phyloP scores from a whole-genome alignment of 2,113 vertebrate species.

The Oxyruncus cristatus region DNA sequence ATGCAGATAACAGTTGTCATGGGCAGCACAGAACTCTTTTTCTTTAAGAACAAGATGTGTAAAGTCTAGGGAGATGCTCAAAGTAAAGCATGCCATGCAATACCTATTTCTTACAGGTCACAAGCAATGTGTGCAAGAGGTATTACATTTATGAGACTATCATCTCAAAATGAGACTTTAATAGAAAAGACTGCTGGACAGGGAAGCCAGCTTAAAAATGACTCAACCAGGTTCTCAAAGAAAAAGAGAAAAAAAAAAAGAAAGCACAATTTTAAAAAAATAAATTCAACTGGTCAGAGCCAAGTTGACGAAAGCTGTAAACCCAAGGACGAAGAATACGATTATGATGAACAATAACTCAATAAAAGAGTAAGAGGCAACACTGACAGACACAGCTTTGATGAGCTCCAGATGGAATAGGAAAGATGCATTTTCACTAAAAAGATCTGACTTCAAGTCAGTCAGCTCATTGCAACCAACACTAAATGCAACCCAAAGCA shows the following conservation, averaged over 20 bases:
- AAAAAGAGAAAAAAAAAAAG: background rate
- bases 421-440: background rate
- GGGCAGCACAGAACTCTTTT: background rate
- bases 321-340: background rate
- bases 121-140: background rate
- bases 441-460: background rate
- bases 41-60: background rate
- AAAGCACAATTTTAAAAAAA: background rate
- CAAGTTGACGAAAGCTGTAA: background rate
- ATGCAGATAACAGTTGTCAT: rapidly evolving
- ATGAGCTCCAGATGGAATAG: background rate
- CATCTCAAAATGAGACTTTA: background rate
- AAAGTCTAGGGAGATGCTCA: rapidly evolving
- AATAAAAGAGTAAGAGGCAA: background rate
- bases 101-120: background rate
- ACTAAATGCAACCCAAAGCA: background rate
- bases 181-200: background rate
- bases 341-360: background rate
- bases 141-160: background rate
- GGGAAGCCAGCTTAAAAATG: background rate
- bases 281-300: background rate
- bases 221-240: background rate
- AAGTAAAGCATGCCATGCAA: background rate
- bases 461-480: background rate
- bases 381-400: background rate